Evolutionary conservation across 2,888 invertebrate species (phyloP).

Genomic region (Leptopilina syphax): DNA sequence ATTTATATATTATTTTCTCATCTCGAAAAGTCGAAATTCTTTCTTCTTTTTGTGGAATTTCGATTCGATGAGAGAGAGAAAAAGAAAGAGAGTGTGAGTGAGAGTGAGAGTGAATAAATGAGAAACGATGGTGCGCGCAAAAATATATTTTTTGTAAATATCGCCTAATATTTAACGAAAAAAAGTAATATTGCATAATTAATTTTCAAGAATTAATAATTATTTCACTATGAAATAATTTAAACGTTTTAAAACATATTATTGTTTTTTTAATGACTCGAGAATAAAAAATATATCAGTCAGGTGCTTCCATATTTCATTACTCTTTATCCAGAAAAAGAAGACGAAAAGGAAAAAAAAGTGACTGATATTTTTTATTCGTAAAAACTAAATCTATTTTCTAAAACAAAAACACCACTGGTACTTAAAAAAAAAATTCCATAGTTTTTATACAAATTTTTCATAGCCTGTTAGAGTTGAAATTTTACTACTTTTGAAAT

Average conservation of each 20-base stretch:
- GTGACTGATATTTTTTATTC: neutral
- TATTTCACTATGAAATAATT: neutral
- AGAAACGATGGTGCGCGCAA: slow-evolving; percentile 1
- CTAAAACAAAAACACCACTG: neutral
- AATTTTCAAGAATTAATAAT: too few relatives aligned
- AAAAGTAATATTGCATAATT: neutral
- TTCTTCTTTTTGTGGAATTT: neutral
- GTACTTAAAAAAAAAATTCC: slow-evolving; percentile 24
- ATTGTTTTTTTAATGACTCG: neutral
- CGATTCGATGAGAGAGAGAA: too few relatives aligned
- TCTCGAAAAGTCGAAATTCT: neutral
- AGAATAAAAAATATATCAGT: neutral
- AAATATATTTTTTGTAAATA: slow-evolving; percentile 7
- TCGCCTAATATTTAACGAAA: slow-evolving; percentile 1
- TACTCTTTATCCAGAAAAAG: neutral
- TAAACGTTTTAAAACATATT: neutral
- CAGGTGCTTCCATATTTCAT: neutral
- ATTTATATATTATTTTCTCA: neutral
- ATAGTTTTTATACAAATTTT: neutral
- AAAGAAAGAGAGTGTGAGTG: neutral
- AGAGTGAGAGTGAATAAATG: neutral
- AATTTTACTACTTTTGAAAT: slow-evolving; percentile 5
- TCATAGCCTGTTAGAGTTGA: too few relatives aligned
- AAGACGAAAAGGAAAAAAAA: neutral
- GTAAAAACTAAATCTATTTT: slow-evolving; percentile 12